Evolutionary conservation across 2,797 vertebrate genomes (phyloP), one percentile per base, ranked within the genome.

Genomic region (Neosalanx taihuensis): DNA sequence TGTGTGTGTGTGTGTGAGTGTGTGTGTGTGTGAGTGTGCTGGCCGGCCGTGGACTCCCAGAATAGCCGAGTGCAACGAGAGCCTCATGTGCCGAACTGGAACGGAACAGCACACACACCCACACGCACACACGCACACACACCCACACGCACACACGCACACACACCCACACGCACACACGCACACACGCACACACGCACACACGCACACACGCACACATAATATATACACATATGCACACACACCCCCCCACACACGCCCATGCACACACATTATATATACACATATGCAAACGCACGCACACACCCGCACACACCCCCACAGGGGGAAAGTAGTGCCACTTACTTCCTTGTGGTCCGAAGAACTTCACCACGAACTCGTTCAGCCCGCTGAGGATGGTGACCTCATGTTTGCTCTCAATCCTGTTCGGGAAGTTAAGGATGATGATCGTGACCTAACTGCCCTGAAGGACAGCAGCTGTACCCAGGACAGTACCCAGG

Each of bases 311-410:
- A n/a, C n/a, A n/a, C n/a, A n/a, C n/a, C n/a, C n/a, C n/a, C n/a
- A n/a, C n/a, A n/a, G n/a, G n/a, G n/a, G 37, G 37, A 41, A 10
- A 15, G 17, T 62, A 13, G 26, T 60, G 4, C 15, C 83, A 93
- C 96, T 96, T 93, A 98, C 96, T 95, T 95, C 94, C 96, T 89
- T 95, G 94, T 81, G 96, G 96, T 91, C 96, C 96, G 26, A 97
- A 97, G 85, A 98, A 98, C 89, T 98, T 98, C 72, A 98, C 96
- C 75, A 98, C 95, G 80, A 98, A 97, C 89, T 98, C 96, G 56
- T 98, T 98, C 85, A 98, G 94, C 88, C 96, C 96, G 81, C 96
- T 96, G 75, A 98, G 89, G 89, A 98, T 98, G 0, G 96, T 98
- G 76, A 98, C 96, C 81, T 98, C 96, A 4, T 97, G 96, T 74